Conservation (phyloP, 2,797 vertebrate species). For the Chrysocyon brachyurus region DNA sequence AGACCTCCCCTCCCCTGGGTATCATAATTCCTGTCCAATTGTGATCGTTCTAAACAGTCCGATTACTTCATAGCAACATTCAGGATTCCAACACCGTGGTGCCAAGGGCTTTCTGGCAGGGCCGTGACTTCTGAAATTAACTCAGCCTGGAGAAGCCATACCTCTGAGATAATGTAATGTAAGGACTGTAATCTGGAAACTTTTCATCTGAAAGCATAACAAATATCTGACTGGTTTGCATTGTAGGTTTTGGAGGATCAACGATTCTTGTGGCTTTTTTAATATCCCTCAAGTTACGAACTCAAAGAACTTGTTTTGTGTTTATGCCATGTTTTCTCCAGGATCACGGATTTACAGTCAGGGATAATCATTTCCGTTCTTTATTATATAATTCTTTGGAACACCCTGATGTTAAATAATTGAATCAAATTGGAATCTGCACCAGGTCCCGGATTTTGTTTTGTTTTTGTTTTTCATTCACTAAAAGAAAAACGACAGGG, state of each 20-base stretch:
- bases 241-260: conserved; percentile 57
- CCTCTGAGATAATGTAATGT: conserved; percentile 69
- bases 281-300: conserved; percentile 36
- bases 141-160: conserved; percentile 63
- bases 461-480: conserved; percentile 34
- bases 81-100: not conserved
- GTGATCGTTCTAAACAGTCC: conserved; percentile 29
- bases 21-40: not conserved
- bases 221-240: conserved; percentile 49
- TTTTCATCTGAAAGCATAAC: conserved; percentile 50
- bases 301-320: conserved; percentile 28
- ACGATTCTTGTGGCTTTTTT: conserved; percentile 54
- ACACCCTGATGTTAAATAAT: conserved; percentile 50
- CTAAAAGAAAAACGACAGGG: not conserved
- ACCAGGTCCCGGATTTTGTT: not conserved
- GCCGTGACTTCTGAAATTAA: conserved; percentile 51
- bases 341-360: conserved; percentile 15
- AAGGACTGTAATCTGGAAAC: not conserved
- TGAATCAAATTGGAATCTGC: conserved; percentile 15
- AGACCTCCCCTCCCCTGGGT: not conserved
- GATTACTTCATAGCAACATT: conserved; percentile 45
- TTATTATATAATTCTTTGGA: conserved; percentile 55
- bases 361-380: conserved; percentile 23
- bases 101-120: conserved; percentile 61
- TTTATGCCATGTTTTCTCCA: conserved; percentile 16